Evolutionary conservation across 2,113 vertebrate species (phyloP).

Genomic region (Cromileptes altivelis): DNA sequence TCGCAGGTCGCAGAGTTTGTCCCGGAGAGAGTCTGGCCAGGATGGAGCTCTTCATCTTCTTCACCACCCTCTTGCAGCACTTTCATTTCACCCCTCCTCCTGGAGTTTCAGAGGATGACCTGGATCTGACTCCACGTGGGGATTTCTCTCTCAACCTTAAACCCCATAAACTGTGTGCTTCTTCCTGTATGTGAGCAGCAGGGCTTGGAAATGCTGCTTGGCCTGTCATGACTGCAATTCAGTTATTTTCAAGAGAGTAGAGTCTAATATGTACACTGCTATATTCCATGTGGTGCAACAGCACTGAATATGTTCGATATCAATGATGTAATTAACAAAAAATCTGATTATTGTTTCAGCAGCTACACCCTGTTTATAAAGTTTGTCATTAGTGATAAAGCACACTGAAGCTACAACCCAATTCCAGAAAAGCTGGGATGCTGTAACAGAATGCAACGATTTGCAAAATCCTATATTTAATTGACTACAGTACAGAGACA

Average conservation of each 20-base stretch:
- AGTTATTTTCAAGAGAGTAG: background rate
- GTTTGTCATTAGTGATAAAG: too few species aligned
- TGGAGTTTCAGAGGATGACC: conserved; percentile 78
- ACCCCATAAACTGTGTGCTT: conserved; percentile 65
- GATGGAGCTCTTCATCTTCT: conserved; percentile 88
- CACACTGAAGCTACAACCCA: too few species aligned
- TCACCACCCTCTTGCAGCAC: conserved; percentile 82
- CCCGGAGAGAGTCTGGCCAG: conserved; percentile 83
- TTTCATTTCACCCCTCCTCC: conserved; percentile 82
- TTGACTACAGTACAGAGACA: too few species aligned
- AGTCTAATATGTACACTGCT: background rate
- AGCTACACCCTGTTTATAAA: too few species aligned
- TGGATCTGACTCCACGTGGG: conserved; percentile 77
- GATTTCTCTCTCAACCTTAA: conserved; percentile 56
- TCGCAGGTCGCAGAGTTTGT: conserved; percentile 80
- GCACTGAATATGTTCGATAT: background rate
- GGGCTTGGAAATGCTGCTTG: background rate
- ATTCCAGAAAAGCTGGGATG: too few species aligned
- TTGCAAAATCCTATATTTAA: too few species aligned
- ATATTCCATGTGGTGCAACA: background rate
- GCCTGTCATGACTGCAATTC: background rate
- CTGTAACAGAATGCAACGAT: too few species aligned
- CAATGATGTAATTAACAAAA: too few species aligned
- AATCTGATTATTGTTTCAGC: too few species aligned
- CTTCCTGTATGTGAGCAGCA: conserved; percentile 20